Evolutionary conservation across 2,113 vertebrate genomes (phyloP), one percentile per base, ranked within the genome.

Genomic region (Trachemys scripta): DNA sequence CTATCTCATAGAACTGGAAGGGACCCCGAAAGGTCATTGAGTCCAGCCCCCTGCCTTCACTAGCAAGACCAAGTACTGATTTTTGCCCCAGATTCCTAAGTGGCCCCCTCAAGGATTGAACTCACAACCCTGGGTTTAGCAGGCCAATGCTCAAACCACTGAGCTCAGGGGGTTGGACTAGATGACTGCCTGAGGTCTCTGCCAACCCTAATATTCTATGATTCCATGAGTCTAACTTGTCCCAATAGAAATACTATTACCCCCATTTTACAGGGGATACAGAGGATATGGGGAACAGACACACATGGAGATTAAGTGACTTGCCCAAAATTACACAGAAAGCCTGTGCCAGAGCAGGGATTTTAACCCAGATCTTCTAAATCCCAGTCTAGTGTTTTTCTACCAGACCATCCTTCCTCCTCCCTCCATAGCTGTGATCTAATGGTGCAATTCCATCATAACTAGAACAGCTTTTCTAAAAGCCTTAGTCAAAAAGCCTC

Each of bases 391-490:
- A 72, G 1, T 22, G 16, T 81, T 94, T 89, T 80, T 11, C 12
- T 31, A 76, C 16, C 62, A 62, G 69, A 89, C 51, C n/a, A 38
- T 4, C 82, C 94, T 92, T 53, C 8, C 16, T 69, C 17, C 2
- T 19, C 20, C n/a, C 24, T 69, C 6, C 47, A 49, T 38, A 72
- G 24, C 24, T n/a, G 59, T 80, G 56, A 90, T 90, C 53, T 0
- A 0, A 6, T 89, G 42, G 19, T 53, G 53, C 72, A 89, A 95
- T 89, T 82, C 91, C 42, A 87, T 80, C 3, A 1, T 51, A 96
- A 90, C 84, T 80, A 95, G 42, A 95, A 95, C 38, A 87, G 65
- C 35, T 72, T 69, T 72, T 38, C n/a, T 72, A 72, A 72, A 72
- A 72, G n/a, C 19, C 90, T 92, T 38, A 14, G 1, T 85, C 25